Evolutionary conservation across 2,113 vertebrate genomes (phyloP).

Genomic region (Centropus bengalensis): DNA sequence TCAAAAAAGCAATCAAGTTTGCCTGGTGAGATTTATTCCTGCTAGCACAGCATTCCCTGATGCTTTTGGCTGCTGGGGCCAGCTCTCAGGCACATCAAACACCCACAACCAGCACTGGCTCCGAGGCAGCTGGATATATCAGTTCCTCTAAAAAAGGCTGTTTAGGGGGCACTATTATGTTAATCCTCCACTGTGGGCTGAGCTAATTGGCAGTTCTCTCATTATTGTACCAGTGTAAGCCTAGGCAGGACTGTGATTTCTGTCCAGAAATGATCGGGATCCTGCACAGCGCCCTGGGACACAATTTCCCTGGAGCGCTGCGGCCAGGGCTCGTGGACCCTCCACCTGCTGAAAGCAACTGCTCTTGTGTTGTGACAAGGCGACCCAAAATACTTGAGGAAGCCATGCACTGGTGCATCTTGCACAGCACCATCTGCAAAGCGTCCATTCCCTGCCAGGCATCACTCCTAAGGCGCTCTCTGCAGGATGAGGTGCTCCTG

Average conservation of each 20-base stretch:
- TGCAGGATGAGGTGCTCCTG: background rate
- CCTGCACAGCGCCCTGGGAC: background rate
- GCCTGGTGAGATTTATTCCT: conserved; percentile 51
- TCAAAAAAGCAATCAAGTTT: conserved; percentile 62
- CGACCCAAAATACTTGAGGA: background rate
- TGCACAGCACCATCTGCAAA: background rate
- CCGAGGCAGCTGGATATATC: background rate
- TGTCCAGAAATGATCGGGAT: background rate
- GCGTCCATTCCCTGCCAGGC: background rate
- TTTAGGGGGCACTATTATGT: background rate
- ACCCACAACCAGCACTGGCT: background rate
- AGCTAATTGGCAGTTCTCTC: background rate
- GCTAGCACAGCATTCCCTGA: accelerated
- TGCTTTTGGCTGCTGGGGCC: background rate
- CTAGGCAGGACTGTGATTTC: background rate
- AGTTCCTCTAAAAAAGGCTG: background rate
- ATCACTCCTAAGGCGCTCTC: background rate
- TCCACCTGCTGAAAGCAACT: background rate
- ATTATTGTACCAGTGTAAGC: background rate
- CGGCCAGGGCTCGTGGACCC: background rate
- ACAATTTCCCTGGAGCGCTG: background rate
- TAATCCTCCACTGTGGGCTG: background rate
- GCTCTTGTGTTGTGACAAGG: background rate
- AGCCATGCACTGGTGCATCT: background rate
- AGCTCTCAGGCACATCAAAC: background rate